These are phyloP conservation scores for Hermodice carunculata DNA, from an alignment of 2,888 invertebrate genomes.

Conservation along the genomic window DNA sequence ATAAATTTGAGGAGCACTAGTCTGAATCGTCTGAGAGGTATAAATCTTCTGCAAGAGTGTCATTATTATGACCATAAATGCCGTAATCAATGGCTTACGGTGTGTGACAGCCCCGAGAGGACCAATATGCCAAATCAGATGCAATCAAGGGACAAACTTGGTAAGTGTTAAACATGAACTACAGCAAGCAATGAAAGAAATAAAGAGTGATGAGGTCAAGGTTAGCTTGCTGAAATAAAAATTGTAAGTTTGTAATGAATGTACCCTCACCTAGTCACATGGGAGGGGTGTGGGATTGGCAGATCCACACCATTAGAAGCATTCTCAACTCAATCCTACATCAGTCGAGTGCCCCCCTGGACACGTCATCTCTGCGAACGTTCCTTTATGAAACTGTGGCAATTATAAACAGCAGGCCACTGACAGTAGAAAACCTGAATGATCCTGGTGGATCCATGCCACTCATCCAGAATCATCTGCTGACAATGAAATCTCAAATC, in stretches of 20 bases:
- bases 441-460: constrained; percentile 18
- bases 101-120: background rate
- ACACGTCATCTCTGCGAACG: constrained; percentile 34
- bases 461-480: constrained; percentile 21
- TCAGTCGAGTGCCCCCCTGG: constrained; percentile 13
- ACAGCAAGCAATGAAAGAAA: constrained; percentile 4
- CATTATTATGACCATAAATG: too few relatives aligned
- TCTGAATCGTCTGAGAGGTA: too few relatives aligned
- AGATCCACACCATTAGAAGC: constrained; percentile 41
- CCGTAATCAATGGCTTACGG: background rate
- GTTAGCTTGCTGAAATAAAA: background rate
- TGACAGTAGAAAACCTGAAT: constrained; percentile 25
- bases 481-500: constrained; percentile 20
- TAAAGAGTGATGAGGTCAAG: constrained; percentile 12
- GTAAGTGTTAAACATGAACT: constrained; percentile 21
- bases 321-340: constrained; percentile 31
- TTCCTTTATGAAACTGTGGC: constrained; percentile 37
- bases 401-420: constrained; percentile 37
- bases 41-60: too few relatives aligned
- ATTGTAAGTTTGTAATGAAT: constrained; percentile 32
- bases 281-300: constrained; percentile 49
- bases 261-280: constrained; percentile 46
- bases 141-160: constrained; percentile 15
- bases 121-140: background rate
- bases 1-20: too few relatives aligned